Base-by-base conservation (phyloP, 64 coral and sea anemone genomes). In the Astreopora myriophthalma region DNA sequence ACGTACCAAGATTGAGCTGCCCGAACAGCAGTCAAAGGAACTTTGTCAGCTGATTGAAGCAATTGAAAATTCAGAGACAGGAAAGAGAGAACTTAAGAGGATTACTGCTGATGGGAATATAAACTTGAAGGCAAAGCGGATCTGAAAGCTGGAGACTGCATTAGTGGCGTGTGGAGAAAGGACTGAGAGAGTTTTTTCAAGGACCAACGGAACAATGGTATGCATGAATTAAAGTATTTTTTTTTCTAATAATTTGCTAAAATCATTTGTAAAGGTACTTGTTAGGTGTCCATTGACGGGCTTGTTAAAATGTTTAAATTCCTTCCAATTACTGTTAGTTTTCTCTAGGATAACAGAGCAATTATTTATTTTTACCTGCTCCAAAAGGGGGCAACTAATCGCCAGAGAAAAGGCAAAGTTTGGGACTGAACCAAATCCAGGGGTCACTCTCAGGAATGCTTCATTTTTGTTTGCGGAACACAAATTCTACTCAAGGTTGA, bases 181-280 rank as follows among this genome's bases (percentile, higher is more conserved):
- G 88, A 91, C 65, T 8, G 49, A 34, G 40, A 49, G 24, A 34
- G 46, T 29, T 79, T 90, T 27, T 90, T 79, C 23, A 79, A 79
- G 12, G 74, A 90, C 26, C 74, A 90, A 81, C 49, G 5, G 2
- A 80, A 23, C 34, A 90, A 90, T 70, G 88, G 75, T 49, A 38
- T 24, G 86, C 12, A 33, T 30, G 57, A 10, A 32, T 31, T 14
- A 19, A 10, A 8, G 52, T 61, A 20, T 3, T 14, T 61, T 27
- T 61, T 24, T 8, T 3, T 22, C 7, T 34, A 60, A 42, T 7
- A 42, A 42, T 42, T 42, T 42, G 5, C 9, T 42, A 9, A 42
- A 42, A 42, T 7, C 39, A 42, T 42, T 42, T 42, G 39, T 7
- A 42, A 42, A 9, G 9, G 16, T 19, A 20, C 16, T 61, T 8